Percentiles rank a stretch among this genome's conserved stretches.
These are phyloP conservation scores for Porites lutea DNA, from an alignment of 64 coral and sea anemone genomes.

Conservation along the genomic window DNA sequence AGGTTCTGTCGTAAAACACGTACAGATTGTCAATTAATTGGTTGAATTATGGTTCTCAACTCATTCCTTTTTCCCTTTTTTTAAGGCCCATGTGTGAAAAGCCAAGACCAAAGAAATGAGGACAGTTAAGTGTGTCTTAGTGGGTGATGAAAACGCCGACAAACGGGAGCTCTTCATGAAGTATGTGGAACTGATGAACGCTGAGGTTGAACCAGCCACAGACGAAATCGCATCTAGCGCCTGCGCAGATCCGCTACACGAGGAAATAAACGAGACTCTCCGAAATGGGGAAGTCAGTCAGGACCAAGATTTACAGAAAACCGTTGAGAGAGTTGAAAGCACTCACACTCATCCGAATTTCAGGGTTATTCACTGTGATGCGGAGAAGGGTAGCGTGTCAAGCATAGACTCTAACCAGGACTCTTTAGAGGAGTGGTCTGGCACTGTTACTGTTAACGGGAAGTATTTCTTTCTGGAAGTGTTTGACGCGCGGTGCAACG, in stretches of 20 bases:
- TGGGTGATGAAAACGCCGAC: constrained; percentile 88
- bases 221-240: neutral
- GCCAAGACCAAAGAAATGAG: constrained; percentile 36
- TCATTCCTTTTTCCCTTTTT: neutral
- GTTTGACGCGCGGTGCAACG: constrained; percentile 57
- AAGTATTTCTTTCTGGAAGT: constrained; percentile 68
- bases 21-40: neutral
- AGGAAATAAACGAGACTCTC: neutral
- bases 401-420: constrained; percentile 26
- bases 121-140: constrained; percentile 82
- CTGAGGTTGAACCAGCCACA: constrained; percentile 17
- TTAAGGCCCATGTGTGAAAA: neutral
- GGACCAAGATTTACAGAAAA: neutral
- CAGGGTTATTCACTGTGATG: neutral
- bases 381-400: constrained; percentile 6
- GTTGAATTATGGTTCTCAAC: neutral
- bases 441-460: constrained; percentile 59
- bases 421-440: constrained; percentile 26
- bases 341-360: constrained; percentile 16
- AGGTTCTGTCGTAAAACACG: too few species aligned
- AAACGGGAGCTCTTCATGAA: constrained; percentile 81
- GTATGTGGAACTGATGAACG: constrained; percentile 37
- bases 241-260: neutral
- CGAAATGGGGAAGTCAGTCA: neutral
- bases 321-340: neutral